Base-by-base conservation (phyloP, 2,888 invertebrate species). In the Petrolisthes cinctipes region DNA sequence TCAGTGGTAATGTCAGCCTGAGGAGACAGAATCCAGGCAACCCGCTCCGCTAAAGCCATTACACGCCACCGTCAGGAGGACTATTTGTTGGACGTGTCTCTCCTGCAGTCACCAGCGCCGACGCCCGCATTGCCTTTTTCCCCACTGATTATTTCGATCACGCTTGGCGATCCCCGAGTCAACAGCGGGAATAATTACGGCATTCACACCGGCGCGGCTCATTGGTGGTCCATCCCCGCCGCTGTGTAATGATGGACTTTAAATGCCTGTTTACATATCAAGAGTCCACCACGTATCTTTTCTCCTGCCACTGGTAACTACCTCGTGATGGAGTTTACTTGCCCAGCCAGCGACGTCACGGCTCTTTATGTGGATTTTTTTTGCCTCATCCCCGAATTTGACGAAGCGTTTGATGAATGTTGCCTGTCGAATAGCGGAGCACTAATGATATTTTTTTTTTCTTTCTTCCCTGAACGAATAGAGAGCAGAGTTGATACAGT, bases 201-300 rank as follows among this genome's bases (percentile, higher is more conserved):
- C 82, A 86, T 86, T 86, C 82, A 86, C 75, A 71, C 75, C 23
- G 83, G 75, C 20, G 75, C 56, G n/a, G 53, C 75, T 79, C 75
- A 86, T 86, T 82, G 86, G 56, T 53, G 85, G 71, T 56, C 51
- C 71, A 81, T 56, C 71, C 73, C 56, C 61, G 71, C 81, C 56
- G 66, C 73, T 86, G 86, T 86, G 86, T 86, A 82, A 86, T 86
- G 86, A 86, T 86, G 86, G 82, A 86, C 56, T 86, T 86, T 86
- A 86, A 86, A 86, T 86, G 86, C 86, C 86, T 86, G 86, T 86
- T 86, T 82, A 86, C 86, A 86, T 82, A 79, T 61, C 71, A 11
- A 20, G 75, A 75, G 81, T 37, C 73, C 68, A 20, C 78, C 81
- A n/a, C 6, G 71, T 71, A 71, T 71, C 71, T 71, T 71, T 71